Evolutionary conservation across 2,888 invertebrate species (phyloP).

Genomic region (Aphodius sticticus): DNA sequence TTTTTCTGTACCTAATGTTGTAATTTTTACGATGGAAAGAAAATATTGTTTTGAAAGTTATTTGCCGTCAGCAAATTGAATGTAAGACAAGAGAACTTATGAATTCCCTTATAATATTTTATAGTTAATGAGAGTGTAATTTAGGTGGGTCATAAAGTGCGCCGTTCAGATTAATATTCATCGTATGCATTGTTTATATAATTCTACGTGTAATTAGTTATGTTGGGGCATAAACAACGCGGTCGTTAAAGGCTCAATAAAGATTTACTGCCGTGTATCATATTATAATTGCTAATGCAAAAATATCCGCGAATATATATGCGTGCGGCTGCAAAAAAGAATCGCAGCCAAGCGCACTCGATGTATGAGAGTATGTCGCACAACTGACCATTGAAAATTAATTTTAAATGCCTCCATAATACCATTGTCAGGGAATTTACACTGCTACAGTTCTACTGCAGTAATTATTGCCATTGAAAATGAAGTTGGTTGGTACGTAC

Average conservation of each 20-base stretch:
- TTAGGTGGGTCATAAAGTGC: neutral
- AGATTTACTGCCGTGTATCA: neutral
- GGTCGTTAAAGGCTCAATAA: neutral
- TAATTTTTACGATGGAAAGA: too few relatives aligned
- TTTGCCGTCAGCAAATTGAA: too few relatives aligned
- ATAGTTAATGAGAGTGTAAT: neutral
- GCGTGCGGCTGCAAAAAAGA: neutral
- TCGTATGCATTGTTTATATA: slow-evolving; percentile 4
- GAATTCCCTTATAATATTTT: too few relatives aligned
- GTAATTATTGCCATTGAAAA: neutral
- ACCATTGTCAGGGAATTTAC: neutral
- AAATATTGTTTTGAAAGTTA: too few relatives aligned
- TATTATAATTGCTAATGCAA: slow-evolving; percentile 4
- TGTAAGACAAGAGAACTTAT: too few relatives aligned
- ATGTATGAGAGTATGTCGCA: neutral
- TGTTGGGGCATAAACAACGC: slow-evolving; percentile 4
- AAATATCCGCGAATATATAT: neutral
- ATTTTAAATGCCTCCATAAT: slow-evolving; percentile 4
- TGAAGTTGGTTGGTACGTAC: neutral
- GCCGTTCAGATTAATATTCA: neutral
- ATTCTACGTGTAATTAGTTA: slow-evolving; percentile 4
- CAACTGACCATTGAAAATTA: slow-evolving; percentile 4
- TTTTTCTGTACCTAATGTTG: too few relatives aligned
- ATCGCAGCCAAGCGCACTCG: neutral
- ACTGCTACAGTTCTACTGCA: neutral